These are phyloP conservation scores for Antigone vipio DNA, from an alignment of 2,113 vertebrate genomes.

Conservation along the genomic window DNA sequence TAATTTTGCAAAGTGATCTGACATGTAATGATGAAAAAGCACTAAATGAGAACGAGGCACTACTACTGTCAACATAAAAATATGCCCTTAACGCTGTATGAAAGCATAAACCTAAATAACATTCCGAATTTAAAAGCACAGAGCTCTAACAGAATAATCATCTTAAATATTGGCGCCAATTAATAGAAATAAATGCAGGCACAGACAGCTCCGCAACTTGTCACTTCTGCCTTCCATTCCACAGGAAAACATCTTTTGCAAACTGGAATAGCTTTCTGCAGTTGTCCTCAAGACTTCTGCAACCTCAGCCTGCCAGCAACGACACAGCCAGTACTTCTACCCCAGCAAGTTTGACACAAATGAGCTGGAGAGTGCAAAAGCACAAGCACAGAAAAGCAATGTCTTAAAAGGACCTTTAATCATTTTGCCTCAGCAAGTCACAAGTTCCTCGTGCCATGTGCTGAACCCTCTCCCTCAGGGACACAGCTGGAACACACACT, in stretches of 20 bases:
- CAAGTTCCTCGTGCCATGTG: rapidly evolving
- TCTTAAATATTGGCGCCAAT: not conserved
- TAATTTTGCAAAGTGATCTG: not conserved
- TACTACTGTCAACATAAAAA: not conserved
- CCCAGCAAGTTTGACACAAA: not conserved
- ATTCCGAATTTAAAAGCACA: not conserved
- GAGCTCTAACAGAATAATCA: not conserved
- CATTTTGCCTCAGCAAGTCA: not conserved
- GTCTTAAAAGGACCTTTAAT: not conserved
- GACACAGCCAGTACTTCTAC: rapidly evolving
- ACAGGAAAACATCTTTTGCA: not conserved
- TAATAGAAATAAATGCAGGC: not conserved
- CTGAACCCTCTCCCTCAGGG: not conserved
- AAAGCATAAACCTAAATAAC: not conserved
- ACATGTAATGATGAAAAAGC: not conserved
- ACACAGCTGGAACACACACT: not conserved
- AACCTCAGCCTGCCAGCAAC: not conserved
- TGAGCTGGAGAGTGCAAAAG: not conserved
- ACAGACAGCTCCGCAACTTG: not conserved
- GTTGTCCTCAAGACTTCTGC: not conserved
- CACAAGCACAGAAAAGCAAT: not conserved
- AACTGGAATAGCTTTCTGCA: not conserved
- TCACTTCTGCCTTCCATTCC: not conserved
- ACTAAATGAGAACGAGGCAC: not conserved
- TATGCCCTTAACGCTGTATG: not conserved